Base-by-base conservation (phyloP, 2,888 invertebrate species). In the Agonopterix heracliana region DNA sequence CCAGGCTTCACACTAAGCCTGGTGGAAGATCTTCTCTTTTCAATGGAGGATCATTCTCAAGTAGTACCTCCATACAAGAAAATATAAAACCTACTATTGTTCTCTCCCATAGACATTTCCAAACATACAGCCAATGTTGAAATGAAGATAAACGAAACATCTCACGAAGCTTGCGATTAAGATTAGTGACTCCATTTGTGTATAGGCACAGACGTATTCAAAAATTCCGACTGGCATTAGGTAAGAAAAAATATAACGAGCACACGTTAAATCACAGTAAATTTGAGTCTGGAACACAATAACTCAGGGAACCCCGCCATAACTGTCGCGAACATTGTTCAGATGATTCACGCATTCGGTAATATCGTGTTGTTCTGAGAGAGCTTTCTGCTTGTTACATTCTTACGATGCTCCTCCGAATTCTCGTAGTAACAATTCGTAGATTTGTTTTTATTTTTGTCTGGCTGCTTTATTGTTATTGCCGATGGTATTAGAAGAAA, bases 241-340 rank as follows among this genome's bases (percentile, higher is more conserved):
- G 62, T 60, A 61, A 67, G 61, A 66, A 69, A 68, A 73, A 76
- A 74, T 74, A 74, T 74, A 75, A 74, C 73, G 74, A 69, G 67
- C 64, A 68, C 66, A 71, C 74, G 70, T 76, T 82, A 83, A 85
- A 83, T 83, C 83, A 78, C 74, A 74, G 77, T 75, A 75, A 78
- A 79, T 81, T 81, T 77, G 76, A 74, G 79, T 71, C 74, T 76
- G 77, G 72, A 74, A 75, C 75, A 78, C 78, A 78, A 82, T 85
- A 84, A 83, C 76, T 84, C 79, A 81, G 66, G 67, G 71, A 74
- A 71, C 73, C 72, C 42, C 64, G 76, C 82, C 78, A 83, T 85
- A 82, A 83, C 75, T 84, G 83, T 83, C 84, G 69, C 79, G 74
- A 76, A 77, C 83, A 85, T 78, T 79, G 80, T 80, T 76, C 76